Conservation (phyloP, 2,113 vertebrate genomes). For the Sceloporus undulatus region DNA sequence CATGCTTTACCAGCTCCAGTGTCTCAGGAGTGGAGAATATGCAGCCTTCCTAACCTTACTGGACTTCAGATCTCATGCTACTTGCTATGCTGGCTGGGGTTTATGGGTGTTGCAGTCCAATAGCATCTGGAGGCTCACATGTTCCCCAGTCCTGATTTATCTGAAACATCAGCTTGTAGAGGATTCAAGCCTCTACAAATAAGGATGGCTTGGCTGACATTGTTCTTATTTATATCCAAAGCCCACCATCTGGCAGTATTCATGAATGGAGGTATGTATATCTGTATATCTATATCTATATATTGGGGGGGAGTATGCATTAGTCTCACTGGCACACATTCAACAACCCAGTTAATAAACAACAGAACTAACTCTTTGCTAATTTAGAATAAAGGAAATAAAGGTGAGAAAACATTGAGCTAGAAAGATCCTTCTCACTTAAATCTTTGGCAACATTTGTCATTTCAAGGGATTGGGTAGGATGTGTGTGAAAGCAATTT, state of each 20-base stretch:
- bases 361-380: no score
- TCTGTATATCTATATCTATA: neutral
- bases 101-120: no score
- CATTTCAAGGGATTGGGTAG: neutral
- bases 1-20: neutral
- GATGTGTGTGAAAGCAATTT: neutral
- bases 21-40: no score
- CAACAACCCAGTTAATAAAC: neutral
- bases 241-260: neutral
- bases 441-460: neutral
- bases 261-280: neutral
- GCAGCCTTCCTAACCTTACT: no score
- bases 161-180: neutral
- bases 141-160: neutral
- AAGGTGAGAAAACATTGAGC: neutral
- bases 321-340: neutral
- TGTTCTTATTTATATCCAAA: neutral
- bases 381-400: neutral
- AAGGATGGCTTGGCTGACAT: neutral
- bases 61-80: neutral
- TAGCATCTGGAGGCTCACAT: no score
- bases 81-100: neutral
- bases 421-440: neutral
- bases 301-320: neutral
- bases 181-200: neutral